These are phyloP conservation scores for Equus przewalskii DNA, from an alignment of 2,113 vertebrate species.

Conservation along the genomic window DNA sequence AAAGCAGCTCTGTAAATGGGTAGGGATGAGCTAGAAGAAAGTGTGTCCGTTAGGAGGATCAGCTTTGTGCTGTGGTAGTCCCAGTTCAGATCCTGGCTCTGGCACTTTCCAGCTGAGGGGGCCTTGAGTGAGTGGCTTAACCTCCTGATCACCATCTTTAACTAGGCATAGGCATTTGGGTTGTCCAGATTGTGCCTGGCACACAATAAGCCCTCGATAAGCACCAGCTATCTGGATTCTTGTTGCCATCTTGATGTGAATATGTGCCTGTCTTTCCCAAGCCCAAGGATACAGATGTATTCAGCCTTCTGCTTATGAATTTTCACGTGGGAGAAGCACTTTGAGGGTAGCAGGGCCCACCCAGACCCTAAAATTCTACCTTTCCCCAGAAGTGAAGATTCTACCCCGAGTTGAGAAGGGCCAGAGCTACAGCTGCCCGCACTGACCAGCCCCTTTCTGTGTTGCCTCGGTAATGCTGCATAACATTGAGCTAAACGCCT, in stretches of 20 bases:
- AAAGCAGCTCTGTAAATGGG: accelerated
- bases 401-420: accelerated
- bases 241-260: accelerated
- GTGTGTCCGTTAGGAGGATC: accelerated
- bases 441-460: accelerated
- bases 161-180: accelerated
- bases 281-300: accelerated
- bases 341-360: background rate
- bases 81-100: background rate
- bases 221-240: accelerated
- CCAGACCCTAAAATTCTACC: accelerated
- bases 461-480: accelerated
- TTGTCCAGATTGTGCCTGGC: background rate
- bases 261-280: accelerated
- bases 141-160: no score
- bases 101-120: background rate
- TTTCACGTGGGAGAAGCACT: background rate
- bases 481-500: accelerated
- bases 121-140: background rate
- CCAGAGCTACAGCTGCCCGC: accelerated
- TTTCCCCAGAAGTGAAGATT: background rate
- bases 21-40: background rate
- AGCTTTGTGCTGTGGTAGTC: accelerated
- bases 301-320: background rate
- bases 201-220: accelerated